Conservation (phyloP, 37 sponge, comb jelly and placozoan species). For the Dysidea cf. avara region DNA sequence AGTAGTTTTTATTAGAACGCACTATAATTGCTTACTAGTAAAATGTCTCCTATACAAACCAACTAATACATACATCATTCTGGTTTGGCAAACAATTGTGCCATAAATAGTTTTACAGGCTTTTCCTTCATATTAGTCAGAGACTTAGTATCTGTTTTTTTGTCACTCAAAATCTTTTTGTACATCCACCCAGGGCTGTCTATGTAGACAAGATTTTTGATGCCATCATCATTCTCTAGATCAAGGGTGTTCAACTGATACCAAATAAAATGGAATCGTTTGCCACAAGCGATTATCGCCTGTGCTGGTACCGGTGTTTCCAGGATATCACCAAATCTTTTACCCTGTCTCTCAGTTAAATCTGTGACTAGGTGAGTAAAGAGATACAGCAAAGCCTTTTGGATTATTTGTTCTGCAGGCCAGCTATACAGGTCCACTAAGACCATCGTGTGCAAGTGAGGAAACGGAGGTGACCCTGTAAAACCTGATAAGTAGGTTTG, state of each 20-base stretch:
- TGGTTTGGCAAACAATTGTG: too few species aligned
- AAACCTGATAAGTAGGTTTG: constrained; percentile 21
- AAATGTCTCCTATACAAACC: too few species aligned
- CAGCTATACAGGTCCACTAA: constrained; percentile 25
- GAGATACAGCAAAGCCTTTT: constrained; percentile 38
- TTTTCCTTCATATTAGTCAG: too few species aligned
- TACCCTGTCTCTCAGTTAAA: constrained; percentile 30
- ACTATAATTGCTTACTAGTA: too few species aligned
- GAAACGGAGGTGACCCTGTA: constrained; percentile 7
- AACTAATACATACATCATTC: too few species aligned
- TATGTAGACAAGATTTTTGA: constrained; percentile 60
- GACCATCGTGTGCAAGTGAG: constrained; percentile 58
- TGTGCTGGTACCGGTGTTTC: constrained; percentile 68
- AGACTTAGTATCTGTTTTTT: too few species aligned
- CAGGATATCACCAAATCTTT: constrained; percentile 32
- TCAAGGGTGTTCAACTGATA: constrained; percentile 77
- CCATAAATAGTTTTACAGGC: too few species aligned
- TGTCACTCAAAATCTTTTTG: constrained; percentile 8
- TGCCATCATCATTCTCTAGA: constrained; percentile 22
- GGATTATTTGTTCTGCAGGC: constrained; percentile 48
- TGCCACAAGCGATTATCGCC: constrained; percentile 67
- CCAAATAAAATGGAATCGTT: constrained; percentile 69
- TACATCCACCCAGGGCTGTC: constrained; percentile 38
- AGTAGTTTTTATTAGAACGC: too few species aligned
- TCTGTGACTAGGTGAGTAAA: constrained; percentile 41